Base-by-base conservation (phyloP, 2,113 vertebrate species). In the Agelaius tricolor region DNA sequence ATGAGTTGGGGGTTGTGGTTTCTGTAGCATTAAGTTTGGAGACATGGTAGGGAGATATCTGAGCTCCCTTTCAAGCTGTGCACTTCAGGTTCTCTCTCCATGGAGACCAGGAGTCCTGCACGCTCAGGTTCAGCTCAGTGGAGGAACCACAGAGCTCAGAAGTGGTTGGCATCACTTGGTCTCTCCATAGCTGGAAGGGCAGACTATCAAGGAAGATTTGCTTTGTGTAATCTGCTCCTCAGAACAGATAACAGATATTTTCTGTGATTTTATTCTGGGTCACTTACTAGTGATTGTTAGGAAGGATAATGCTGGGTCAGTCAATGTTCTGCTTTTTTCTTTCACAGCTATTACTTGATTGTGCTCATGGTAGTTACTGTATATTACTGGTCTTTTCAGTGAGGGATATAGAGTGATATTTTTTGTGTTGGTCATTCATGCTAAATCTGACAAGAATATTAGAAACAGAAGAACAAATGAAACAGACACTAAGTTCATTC, bases 1-100 rank as follows among this genome's bases (percentile, higher is more conserved):
- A 1, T 17, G 31, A 41, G 3, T 0, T 49, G 14, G 31, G 11
- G 11, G 4, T 20, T 3, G 0, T 63, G 39, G 16, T 19, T 86
- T 79, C 66, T 55, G 26, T 28, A 41, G 9, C 17, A 28, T 71
- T 59, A 15, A 15, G 20, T 62, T 4, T 26, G 54, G 16, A 15
- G 44, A 26, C 10, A 3, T 12, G 26, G 31, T 28, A 58, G 24
- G 37, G 33, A 76, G 4, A 7, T 44, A 7, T 3, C 8, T 44
- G 61, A 66, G 46, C 18, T 44, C 23, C 28, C 26, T 74, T 62
- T 75, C 11, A 35, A 51, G 43, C 21, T 66, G n/a, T 62, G 46
- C 3, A 2, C 35, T 82, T 78, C 30, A 43, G 18, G 16, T 43
- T 93, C 9, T 5, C 28, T 67, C 24, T 66, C 57, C 18, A 10